A percentile compares a stretch with the other conserved stretches of the same genome.
Evolutionary conservation across 2,888 invertebrate genomes (phyloP).

Genomic region (Sclerodermus sp.): DNA sequence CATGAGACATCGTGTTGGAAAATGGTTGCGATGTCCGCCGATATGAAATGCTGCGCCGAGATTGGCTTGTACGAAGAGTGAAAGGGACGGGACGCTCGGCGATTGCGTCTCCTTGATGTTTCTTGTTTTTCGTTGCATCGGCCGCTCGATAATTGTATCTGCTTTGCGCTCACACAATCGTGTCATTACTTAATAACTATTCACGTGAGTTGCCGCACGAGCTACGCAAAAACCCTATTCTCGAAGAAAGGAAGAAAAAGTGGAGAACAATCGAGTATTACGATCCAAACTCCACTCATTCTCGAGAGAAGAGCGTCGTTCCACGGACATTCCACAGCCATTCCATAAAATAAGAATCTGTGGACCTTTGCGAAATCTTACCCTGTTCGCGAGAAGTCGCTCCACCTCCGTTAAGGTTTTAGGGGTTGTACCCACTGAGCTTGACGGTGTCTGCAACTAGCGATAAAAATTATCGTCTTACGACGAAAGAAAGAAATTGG

Average conservation of each 20-base stretch:
- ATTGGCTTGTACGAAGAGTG: conserved; percentile 20
- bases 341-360: no score
- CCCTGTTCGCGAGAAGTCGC: conserved; percentile 51
- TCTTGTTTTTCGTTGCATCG: conserved; percentile 3
- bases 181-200: conserved; percentile 1
- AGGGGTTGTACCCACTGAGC: conserved; percentile 31
- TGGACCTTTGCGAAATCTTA: conserved; percentile 22
- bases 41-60: conserved; percentile 5
- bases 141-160: conserved; percentile 8
- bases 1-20: conserved; percentile 1
- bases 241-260: no score
- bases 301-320: no score
- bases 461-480: conserved; percentile 18
- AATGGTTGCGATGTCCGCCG: not conserved
- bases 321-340: no score
- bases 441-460: conserved; percentile 42
- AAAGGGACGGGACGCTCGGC: conserved; percentile 28
- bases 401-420: conserved; percentile 52
- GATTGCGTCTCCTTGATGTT: not conserved
- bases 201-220: not conserved
- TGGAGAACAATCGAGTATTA: no score
- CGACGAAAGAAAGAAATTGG: not conserved
- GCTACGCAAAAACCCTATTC: no score
- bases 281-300: no score
- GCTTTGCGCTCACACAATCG: not conserved